These are phyloP conservation scores for Garra rufa DNA, from an alignment of 2,113 vertebrate genomes.

Conservation along the genomic window DNA sequence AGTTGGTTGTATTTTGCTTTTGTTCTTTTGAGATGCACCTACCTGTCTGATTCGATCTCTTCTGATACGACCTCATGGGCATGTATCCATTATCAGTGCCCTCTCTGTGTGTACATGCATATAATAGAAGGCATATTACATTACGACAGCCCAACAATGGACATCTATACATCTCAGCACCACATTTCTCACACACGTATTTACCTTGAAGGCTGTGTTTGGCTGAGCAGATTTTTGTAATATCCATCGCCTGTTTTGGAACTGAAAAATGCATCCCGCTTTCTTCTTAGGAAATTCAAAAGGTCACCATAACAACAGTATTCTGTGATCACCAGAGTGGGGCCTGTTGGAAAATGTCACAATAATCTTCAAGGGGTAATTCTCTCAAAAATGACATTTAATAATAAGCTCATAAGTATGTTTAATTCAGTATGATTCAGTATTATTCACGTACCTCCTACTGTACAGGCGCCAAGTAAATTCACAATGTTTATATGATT, in stretches of 20 bases:
- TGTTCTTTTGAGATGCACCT: background rate
- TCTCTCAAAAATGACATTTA: background rate
- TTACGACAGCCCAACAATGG: background rate
- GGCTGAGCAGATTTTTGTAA: constrained; percentile 85
- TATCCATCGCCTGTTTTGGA: constrained; percentile 84
- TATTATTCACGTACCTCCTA: constrained; percentile 84
- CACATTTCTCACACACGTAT: background rate
- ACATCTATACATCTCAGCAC: background rate
- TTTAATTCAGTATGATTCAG: too few relatives aligned
- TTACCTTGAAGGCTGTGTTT: constrained; percentile 66
- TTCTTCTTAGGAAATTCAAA: constrained; percentile 95
- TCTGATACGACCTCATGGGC: constrained; percentile 90
- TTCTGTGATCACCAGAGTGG: constrained; percentile 96
- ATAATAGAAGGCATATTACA: constrained; percentile 35
- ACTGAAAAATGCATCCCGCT: constrained; percentile 91
- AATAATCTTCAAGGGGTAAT: background rate
- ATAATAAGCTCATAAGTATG: background rate
- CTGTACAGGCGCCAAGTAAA: constrained; percentile 95
- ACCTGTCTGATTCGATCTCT: constrained; percentile 73
- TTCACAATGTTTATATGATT: constrained; percentile 99
- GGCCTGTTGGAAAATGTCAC: constrained; percentile 77
- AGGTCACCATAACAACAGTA: constrained; percentile 99
- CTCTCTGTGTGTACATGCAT: constrained; percentile 70
- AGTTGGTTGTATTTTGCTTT: background rate
- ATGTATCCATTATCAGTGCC: constrained; percentile 84